Conservation (phyloP, 2,888 invertebrate genomes). For the Tetramorium bicarinatum region DNA sequence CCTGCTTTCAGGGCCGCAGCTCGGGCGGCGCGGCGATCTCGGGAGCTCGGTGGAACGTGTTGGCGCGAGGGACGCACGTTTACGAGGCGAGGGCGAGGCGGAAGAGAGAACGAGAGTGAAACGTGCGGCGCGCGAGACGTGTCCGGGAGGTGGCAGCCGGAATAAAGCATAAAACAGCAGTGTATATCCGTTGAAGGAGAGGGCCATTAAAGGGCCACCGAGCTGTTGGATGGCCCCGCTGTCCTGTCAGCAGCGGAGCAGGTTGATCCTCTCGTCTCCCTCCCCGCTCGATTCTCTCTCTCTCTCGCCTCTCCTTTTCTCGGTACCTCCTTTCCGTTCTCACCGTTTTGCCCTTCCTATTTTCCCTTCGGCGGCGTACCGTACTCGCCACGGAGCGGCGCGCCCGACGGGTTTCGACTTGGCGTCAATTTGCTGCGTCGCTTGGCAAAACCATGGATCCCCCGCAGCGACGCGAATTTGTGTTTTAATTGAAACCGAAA, state of each 20-base stretch:
- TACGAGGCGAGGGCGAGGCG: conserved; percentile 74
- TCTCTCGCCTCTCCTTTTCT: neutral
- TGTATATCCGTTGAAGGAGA: conserved; percentile 71
- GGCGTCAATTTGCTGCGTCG: conserved; percentile 48
- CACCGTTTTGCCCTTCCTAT: conserved; percentile 46
- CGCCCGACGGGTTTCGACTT: conserved; percentile 48
- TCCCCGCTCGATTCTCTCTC: conserved; percentile 12
- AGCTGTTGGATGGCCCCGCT: conserved; percentile 68
- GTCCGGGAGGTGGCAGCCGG: conserved; percentile 50
- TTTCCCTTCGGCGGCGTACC: conserved; percentile 45
- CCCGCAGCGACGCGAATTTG: conserved; percentile 54
- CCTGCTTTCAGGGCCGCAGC: conserved; percentile 74
- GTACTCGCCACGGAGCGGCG: conserved; percentile 26
- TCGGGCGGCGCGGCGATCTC: conserved; percentile 56
- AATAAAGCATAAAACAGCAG: conserved; percentile 74
- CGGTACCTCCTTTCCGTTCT: conserved; percentile 37
- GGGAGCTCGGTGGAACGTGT: conserved; percentile 59
- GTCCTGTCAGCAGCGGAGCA: conserved; percentile 72
- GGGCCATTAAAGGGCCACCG: conserved; percentile 75
- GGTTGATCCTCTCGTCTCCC: conserved; percentile 58
- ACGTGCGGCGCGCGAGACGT: conserved; percentile 48
- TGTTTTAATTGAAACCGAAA: conserved; percentile 56
- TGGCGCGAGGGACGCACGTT: conserved; percentile 70
- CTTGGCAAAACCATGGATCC: conserved; percentile 53
- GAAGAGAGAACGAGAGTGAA: conserved; percentile 70